Conservation (phyloP, 2,113 vertebrate genomes). For the Dascyllus trimaculatus region DNA sequence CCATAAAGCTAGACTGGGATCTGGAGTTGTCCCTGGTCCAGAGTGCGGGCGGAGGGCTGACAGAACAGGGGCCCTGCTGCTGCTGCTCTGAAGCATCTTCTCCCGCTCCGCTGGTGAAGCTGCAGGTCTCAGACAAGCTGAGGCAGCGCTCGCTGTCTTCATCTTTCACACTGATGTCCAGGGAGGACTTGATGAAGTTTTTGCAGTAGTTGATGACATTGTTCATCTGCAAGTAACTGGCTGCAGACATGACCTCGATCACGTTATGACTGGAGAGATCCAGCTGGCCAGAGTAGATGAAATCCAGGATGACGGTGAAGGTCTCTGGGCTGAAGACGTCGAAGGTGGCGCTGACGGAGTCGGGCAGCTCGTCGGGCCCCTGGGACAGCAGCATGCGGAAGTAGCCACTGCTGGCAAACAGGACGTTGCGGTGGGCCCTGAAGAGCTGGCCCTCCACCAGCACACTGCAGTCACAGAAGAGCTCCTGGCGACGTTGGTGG, state of each 20-base stretch:
- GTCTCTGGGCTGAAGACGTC: slow-evolving; percentile 95
- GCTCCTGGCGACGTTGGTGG: slow-evolving; percentile 93
- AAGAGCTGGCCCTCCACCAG: slow-evolving; percentile 96
- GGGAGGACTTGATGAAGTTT: slow-evolving; percentile 95
- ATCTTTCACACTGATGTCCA: slow-evolving; percentile 89
- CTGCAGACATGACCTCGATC: slow-evolving; percentile 98
- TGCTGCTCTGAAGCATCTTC: slow-evolving; percentile 73
- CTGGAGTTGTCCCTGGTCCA: slow-evolving; percentile 82
- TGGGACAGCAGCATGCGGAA: slow-evolving; percentile 97
- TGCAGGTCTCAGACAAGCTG: slow-evolving; percentile 87
- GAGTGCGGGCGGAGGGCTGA: slow-evolving; percentile 77
- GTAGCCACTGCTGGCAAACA: slow-evolving; percentile 96
- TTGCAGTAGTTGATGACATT: slow-evolving; percentile 97
- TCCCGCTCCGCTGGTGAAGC: slow-evolving; percentile 70
- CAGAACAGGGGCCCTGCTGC: slow-evolving; percentile 67
- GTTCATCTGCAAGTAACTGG: slow-evolving; percentile 98
- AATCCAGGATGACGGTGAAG: slow-evolving; percentile 95
- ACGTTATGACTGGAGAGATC: slow-evolving; percentile 94
- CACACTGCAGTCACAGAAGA: slow-evolving; percentile 96
- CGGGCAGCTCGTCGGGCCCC: slow-evolving; percentile 82
- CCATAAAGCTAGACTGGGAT: slow-evolving; percentile 72
- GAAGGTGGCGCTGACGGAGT: slow-evolving; percentile 91
- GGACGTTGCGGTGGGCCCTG: slow-evolving; percentile 94
- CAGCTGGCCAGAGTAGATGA: slow-evolving; percentile 95
- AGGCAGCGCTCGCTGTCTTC: slow-evolving; percentile 90